Conservation (phyloP, 2,797 vertebrate species). For the Vultur gryphus region DNA sequence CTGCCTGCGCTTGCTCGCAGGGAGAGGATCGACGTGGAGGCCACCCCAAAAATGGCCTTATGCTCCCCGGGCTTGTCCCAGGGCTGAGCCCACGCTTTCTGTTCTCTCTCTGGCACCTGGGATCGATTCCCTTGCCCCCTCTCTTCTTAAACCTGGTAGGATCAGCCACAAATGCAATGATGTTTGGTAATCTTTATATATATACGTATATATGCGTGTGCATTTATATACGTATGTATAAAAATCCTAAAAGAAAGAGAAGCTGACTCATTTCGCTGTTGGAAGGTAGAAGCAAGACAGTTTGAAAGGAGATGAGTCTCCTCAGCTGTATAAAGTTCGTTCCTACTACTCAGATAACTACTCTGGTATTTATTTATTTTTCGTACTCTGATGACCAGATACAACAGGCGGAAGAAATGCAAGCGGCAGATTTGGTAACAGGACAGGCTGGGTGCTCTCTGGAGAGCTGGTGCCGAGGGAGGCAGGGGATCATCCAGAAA, state of each 20-base stretch:
- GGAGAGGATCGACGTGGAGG: not conserved
- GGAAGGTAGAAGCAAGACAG: not conserved
- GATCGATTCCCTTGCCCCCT: too few species aligned
- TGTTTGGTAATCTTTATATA: too few species aligned
- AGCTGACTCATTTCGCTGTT: not conserved
- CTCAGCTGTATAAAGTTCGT: not conserved
- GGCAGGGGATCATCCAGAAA: not conserved
- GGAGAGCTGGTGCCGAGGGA: not conserved
- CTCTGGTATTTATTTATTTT: not conserved
- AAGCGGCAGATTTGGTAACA: not conserved
- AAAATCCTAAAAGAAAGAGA: not conserved
- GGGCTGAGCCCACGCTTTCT: not conserved
- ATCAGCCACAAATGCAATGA: not conserved
- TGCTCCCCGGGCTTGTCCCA: not conserved
- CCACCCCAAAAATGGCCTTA: not conserved
- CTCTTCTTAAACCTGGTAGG: not conserved
- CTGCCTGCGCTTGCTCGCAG: not conserved
- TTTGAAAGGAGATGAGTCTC: too few species aligned
- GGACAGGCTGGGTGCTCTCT: not conserved
- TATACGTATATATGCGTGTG: too few species aligned
- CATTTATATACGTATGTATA: rapidly evolving
- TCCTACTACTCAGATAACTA: not conserved
- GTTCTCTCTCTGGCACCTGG: not conserved
- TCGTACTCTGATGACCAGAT: not conserved
- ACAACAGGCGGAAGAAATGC: not conserved